These are phyloP conservation scores for Epizoanthus stellaris DNA, from an alignment of 92 coral and sea anemone species.

Conservation along the genomic window DNA sequence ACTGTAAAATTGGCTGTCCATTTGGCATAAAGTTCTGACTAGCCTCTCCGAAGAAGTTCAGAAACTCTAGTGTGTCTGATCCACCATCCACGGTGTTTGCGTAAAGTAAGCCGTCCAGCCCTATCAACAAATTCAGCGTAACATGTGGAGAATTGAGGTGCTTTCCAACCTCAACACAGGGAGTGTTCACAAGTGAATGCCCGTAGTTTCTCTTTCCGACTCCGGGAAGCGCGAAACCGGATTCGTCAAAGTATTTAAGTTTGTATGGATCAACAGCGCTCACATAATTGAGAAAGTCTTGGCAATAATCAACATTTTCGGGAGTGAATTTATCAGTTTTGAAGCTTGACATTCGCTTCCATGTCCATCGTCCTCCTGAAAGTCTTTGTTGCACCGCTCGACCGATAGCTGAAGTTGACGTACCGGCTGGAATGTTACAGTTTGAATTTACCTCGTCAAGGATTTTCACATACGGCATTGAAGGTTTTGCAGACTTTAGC, in stretches of 20 bases:
- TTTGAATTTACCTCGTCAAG: constrained; percentile 36
- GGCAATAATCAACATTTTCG: constrained; percentile 55
- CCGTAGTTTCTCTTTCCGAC: constrained; percentile 37
- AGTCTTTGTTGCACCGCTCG: constrained; percentile 5
- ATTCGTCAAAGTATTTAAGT: constrained; percentile 70
- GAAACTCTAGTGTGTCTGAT: constrained; percentile 51
- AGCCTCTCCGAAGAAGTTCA: constrained; percentile 54
- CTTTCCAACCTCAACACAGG: constrained; percentile 51
- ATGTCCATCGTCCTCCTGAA: background rate
- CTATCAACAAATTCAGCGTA: constrained; percentile 60
- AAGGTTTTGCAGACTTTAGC: too few species aligned
- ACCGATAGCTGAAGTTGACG: constrained; percentile 37
- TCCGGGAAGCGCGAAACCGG: constrained; percentile 51
- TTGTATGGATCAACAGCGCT: constrained; percentile 56
- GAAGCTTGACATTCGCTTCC: constrained; percentile 29
- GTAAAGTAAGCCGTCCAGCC: constrained; percentile 58
- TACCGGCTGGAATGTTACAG: constrained; percentile 52
- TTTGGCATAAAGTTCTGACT: constrained; percentile 34
- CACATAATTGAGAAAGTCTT: constrained; percentile 56
- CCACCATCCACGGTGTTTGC: constrained; percentile 58
- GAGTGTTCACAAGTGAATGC: constrained; percentile 48
- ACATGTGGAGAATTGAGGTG: constrained; percentile 53
- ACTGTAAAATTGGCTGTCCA: constrained; percentile 51
- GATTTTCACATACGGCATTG: too few species aligned
- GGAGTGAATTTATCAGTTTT: constrained; percentile 9